Conservation (phyloP, 2,797 vertebrate genomes). For the Podarcis lilfordi region DNA sequence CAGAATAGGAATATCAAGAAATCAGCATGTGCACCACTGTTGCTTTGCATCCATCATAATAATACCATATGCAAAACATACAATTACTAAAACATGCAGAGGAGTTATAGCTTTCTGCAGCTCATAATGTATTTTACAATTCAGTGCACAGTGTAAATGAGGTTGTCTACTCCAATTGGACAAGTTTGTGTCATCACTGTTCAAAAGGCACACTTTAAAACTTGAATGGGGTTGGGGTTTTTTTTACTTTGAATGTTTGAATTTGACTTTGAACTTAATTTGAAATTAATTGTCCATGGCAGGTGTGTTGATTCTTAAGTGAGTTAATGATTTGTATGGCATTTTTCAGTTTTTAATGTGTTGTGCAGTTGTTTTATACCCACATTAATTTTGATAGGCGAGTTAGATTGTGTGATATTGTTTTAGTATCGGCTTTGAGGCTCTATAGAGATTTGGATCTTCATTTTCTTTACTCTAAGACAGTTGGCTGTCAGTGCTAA, state of each 20-base stretch:
- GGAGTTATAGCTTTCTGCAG: background rate
- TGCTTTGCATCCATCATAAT: background rate
- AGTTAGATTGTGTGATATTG: background rate
- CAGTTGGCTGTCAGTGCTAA: background rate
- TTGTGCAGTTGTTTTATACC: background rate
- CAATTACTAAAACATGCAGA: background rate
- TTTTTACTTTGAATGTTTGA: background rate
- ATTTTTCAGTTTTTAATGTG: background rate
- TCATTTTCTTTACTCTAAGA: background rate
- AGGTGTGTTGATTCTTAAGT: background rate
- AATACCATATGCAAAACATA: background rate
- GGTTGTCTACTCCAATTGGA: background rate
- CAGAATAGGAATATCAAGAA: background rate
- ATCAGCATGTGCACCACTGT: background rate
- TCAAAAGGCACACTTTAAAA: background rate
- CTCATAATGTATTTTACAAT: background rate
- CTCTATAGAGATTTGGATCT: background rate
- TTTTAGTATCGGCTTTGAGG: background rate
- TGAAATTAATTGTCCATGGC: background rate
- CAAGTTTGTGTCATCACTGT: background rate
- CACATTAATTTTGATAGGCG: background rate
- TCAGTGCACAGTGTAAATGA: background rate
- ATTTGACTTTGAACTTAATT: slow-evolving; percentile 1
- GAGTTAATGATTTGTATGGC: background rate
- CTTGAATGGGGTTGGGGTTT: background rate